A percentile compares a stretch with the other conserved stretches of the same genome.
Conservation (phyloP, 1,140 invertebrate genomes). For the Drosophila leontia region DNA sequence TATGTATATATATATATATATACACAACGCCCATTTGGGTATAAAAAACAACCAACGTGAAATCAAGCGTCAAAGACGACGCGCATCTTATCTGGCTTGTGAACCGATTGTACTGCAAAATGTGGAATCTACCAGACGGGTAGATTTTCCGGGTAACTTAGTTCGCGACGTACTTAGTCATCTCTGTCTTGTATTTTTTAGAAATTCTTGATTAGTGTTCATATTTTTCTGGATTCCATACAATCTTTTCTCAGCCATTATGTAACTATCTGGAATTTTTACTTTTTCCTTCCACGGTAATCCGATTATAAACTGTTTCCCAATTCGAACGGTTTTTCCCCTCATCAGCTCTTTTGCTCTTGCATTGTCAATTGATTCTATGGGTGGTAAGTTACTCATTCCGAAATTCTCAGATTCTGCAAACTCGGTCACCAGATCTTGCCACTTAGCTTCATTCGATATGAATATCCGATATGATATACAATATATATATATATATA, state of each 20-base stretch:
- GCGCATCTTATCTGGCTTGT: slow-evolving; percentile 2
- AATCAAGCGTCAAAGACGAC: slow-evolving; percentile 1
- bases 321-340: background rate
- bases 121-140: background rate
- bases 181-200: background rate
- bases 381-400: background rate
- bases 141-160: background rate
- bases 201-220: background rate
- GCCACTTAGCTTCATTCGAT: background rate
- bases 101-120: background rate
- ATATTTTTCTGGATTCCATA: background rate
- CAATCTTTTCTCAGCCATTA: background rate
- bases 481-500: too few species aligned
- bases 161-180: background rate
- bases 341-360: background rate
- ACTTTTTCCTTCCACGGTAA: slow-evolving; percentile 1
- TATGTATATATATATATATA: too few species aligned
- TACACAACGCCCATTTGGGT: background rate
- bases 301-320: background rate
- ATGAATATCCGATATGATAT: too few species aligned
- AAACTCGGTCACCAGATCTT: slow-evolving; percentile 1
- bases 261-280: background rate
- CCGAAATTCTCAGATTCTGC: slow-evolving; percentile 1
- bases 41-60: background rate
- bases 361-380: background rate